Conservation (phyloP, 92 coral and sea anemone species). For the Porites rus region DNA sequence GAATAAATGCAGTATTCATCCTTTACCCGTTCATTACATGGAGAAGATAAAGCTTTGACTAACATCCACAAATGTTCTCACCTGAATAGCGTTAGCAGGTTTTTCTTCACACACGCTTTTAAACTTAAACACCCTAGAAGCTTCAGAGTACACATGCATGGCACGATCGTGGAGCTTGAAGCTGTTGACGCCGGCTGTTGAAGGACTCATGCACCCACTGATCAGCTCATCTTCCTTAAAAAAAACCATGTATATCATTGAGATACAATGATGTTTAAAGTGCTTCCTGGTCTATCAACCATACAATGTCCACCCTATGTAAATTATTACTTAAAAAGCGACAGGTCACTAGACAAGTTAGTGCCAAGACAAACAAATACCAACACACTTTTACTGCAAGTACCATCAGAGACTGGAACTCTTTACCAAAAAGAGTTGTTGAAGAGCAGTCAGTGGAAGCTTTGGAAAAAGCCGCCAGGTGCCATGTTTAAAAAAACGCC, state of each 20-base stretch:
- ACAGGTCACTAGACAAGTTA: too few species aligned
- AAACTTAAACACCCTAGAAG: conserved; percentile 90
- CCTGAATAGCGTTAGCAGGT: conserved; percentile 79
- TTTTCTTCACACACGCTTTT: conserved; percentile 85
- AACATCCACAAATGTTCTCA: conserved; percentile 7
- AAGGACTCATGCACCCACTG: conserved; percentile 86
- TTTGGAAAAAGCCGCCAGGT: too few species aligned
- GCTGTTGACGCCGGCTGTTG: conserved; percentile 83
- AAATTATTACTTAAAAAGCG: too few species aligned
- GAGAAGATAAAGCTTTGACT: background rate
- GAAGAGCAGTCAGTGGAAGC: too few species aligned
- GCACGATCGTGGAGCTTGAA: conserved; percentile 95
- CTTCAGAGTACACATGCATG: conserved; percentile 95
- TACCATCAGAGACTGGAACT: too few species aligned
- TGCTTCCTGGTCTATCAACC: background rate
- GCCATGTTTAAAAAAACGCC: too few species aligned
- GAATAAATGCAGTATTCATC: too few species aligned
- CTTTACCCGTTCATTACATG: too few species aligned
- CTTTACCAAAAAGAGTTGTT: too few species aligned
- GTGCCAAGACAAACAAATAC: too few species aligned
- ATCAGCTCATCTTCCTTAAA: conserved; percentile 85
- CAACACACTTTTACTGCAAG: too few species aligned
- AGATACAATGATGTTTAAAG: background rate
- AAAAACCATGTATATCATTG: background rate
- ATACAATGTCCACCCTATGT: too few species aligned